phyloP scores from a whole-genome alignment of 2,888 invertebrate species.

The Sesia apiformis region DNA sequence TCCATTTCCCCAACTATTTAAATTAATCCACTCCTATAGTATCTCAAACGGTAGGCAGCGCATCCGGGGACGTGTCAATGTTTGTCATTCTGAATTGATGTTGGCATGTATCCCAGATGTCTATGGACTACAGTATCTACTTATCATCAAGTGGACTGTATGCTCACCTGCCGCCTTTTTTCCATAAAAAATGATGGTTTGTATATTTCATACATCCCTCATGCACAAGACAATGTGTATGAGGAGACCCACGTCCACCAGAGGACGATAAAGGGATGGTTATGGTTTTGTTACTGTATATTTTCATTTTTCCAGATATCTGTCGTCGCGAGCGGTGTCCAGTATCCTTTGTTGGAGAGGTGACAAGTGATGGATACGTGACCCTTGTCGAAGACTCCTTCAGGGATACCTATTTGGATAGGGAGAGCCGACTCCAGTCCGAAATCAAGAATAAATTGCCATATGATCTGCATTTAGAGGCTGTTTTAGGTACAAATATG shows the following conservation, averaged over 20 bases:
- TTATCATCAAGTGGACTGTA: too few relatives aligned
- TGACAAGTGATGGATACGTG: constrained; percentile 89
- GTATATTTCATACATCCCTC: too few relatives aligned
- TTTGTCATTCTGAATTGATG: too few relatives aligned
- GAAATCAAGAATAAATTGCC: constrained; percentile 74
- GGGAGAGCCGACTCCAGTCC: constrained; percentile 50
- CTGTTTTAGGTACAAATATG: constrained; percentile 81
- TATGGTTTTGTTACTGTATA: too few relatives aligned
- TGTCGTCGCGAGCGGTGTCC: constrained; percentile 93
- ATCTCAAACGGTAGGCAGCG: too few relatives aligned
- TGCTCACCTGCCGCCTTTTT: too few relatives aligned
- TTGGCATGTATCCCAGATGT: too few relatives aligned
- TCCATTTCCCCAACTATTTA: neutral
- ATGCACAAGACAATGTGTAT: too few relatives aligned
- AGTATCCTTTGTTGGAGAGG: constrained; percentile 92
- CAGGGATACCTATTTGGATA: constrained; percentile 39
- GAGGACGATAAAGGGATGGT: neutral
- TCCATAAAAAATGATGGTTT: too few relatives aligned
- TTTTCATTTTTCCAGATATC: constrained; percentile 62
- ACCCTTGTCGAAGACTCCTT: constrained; percentile 79
- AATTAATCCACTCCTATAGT: neutral
- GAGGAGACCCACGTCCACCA: too few relatives aligned
- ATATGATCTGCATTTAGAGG: constrained; percentile 90
- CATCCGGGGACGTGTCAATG: too few relatives aligned
- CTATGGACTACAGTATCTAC: too few relatives aligned